Evolutionary conservation across 2,888 invertebrate genomes (phyloP), one percentile per base, ranked within the genome.

Genomic region (Parnassius mnemosyne): DNA sequence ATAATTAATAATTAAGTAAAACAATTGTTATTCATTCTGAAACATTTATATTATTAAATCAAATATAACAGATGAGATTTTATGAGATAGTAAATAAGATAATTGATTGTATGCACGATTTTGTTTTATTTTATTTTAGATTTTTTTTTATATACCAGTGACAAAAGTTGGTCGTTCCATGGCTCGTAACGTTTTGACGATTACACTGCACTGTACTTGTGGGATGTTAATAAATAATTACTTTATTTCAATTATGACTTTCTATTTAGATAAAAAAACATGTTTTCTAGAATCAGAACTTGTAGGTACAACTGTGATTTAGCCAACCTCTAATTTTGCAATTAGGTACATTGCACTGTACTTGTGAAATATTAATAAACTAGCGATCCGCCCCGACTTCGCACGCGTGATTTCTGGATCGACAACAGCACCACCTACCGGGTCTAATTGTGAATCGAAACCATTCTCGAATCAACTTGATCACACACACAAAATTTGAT

Each of bases 211-310:
- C 71, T 73, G 69, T 74, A 70, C 67, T 68, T 73, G 69, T 71
- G 71, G 71, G 71, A 71, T 74, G 72, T 70, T 72, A 76, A 75
- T 73, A 75, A 75, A 75, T 68, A 65, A 71, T 69, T 72, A 68
- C 66, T 66, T 43, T 63, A 54, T 66, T 58, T n/a, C 57, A n/a
- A 60, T 57, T 44, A 49, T 2, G 56, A 47, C 50, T 65, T 62
- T 63, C 13, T 34, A 47, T 61, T 50, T 34, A 34, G 9, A 57
- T 43, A 5, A 55, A 16, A 60, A 59, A 42, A 46, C 13, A 16
- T 41, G 10, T 53, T 11, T 34, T 25, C 11, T 53, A 9, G 16
- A 34, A 34, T 7, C 5, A 34, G 34, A 5, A 34, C 7, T 20
- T 20, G 20, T 20, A 20, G 20, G 20, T 20, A 20, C 20, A 20